These are phyloP conservation scores for Meda fulgida DNA, from an alignment of 2,797 vertebrate species.

Conservation along the genomic window DNA sequence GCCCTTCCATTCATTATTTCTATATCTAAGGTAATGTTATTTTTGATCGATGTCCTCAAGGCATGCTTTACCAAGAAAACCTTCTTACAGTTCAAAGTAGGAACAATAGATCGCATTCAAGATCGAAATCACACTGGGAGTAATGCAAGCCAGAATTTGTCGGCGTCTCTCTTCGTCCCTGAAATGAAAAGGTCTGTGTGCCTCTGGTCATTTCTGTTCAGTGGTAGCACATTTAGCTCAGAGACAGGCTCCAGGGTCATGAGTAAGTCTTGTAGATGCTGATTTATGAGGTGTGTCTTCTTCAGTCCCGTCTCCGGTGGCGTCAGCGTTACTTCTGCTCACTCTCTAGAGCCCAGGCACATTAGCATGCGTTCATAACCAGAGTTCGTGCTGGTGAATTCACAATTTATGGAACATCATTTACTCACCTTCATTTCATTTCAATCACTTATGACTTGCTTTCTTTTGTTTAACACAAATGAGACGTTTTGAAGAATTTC, in stretches of 20 bases:
- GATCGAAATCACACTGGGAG: neutral
- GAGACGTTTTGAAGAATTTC: neutral
- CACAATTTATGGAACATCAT: neutral
- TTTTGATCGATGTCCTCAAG: neutral
- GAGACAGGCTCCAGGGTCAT: slow-evolving; percentile 21
- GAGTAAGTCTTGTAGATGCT: slow-evolving; percentile 5
- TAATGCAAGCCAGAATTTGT: neutral
- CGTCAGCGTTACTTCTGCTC: neutral
- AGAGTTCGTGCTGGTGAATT: neutral
- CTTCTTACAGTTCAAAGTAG: neutral
- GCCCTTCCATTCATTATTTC: neutral
- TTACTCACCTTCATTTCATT: neutral
- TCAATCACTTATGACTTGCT: neutral
- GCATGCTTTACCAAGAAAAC: neutral
- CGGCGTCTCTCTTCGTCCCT: neutral
- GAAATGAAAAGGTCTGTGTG: slow-evolving; percentile 4
- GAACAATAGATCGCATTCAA: slow-evolving; percentile 20
- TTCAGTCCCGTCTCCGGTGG: neutral
- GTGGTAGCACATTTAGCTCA: neutral
- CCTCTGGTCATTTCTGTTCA: slow-evolving; percentile 30
- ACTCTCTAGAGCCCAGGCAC: neutral
- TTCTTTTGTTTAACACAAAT: neutral
- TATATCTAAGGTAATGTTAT: slow-evolving; percentile 15
- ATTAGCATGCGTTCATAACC: neutral
- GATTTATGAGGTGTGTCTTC: neutral